These are phyloP conservation scores for Aramus guarauna DNA, from an alignment of 2,113 vertebrate genomes.

Conservation along the genomic window DNA sequence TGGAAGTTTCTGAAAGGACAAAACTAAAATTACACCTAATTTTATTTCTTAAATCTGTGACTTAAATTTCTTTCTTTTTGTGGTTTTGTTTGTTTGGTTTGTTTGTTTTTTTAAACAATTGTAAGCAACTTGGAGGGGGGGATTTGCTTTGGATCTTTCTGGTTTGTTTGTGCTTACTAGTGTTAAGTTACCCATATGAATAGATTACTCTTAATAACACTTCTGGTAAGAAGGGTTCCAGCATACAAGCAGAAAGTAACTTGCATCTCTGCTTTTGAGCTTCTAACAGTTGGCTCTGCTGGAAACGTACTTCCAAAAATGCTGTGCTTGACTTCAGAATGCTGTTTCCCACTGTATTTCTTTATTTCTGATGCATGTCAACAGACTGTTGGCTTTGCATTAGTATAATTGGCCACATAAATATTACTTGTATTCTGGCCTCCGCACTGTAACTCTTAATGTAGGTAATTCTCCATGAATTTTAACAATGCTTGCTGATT, in stretches of 20 bases:
- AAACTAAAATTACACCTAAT: background rate
- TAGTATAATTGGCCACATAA: background rate
- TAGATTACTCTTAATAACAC: background rate
- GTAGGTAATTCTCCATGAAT: background rate
- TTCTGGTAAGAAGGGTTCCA: background rate
- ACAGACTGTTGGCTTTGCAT: background rate
- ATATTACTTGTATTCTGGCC: background rate
- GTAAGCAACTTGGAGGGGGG: background rate
- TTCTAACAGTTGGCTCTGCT: background rate
- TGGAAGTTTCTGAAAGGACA: background rate
- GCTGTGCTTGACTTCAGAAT: background rate
- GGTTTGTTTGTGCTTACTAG: background rate
- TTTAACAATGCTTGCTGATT: background rate
- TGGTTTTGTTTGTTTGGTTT: background rate
- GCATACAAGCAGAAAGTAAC: background rate
- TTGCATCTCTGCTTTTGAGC: background rate
- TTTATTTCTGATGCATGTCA: background rate
- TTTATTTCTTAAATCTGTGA: background rate
- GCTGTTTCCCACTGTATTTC: background rate
- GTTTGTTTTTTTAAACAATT: no score
- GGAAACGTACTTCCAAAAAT: background rate
- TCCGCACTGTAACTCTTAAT: background rate
- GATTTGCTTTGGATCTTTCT: background rate
- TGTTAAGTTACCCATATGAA: background rate
- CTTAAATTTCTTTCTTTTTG: background rate